Percentiles rank a stretch among this genome's conserved stretches.
Evolutionary conservation across 2,113 vertebrate genomes (phyloP).

Genomic region (Lanius collurio): DNA sequence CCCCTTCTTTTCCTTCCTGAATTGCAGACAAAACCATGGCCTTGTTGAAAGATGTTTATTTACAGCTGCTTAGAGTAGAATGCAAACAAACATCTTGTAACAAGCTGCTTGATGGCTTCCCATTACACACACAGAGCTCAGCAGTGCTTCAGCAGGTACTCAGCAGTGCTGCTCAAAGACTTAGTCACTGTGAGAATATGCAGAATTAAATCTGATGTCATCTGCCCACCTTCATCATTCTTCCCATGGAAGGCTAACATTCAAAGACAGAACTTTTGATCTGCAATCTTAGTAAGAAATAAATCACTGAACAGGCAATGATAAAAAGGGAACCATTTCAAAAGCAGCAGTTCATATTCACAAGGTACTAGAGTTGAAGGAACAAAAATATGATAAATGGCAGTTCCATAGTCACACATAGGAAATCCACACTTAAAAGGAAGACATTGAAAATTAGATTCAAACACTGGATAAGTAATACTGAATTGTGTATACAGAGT

Average conservation of each 20-base stretch:
- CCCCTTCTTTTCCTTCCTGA: background rate
- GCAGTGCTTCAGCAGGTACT: background rate
- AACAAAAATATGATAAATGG: background rate
- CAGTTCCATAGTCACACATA: background rate
- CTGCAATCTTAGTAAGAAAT: background rate
- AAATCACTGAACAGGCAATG: background rate
- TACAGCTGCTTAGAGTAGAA: constrained; percentile 1
- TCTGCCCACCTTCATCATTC: background rate
- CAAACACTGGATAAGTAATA: background rate
- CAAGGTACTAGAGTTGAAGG: background rate
- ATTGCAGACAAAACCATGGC: background rate
- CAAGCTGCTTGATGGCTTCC: background rate
- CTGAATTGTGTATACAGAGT: background rate
- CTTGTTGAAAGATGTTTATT: constrained; percentile 11
- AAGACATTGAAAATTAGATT: background rate
- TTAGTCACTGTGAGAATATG: background rate
- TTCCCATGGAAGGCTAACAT: background rate
- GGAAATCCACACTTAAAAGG: background rate
- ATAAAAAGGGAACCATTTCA: background rate
- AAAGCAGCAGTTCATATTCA: background rate
- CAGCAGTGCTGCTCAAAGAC: background rate
- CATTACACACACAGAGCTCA: background rate
- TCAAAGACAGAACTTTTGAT: background rate
- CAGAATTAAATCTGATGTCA: background rate
- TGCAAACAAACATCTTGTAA: constrained; percentile 3